Conservation (phyloP, 2,113 vertebrate species). For the Gymnarchus niloticus region DNA sequence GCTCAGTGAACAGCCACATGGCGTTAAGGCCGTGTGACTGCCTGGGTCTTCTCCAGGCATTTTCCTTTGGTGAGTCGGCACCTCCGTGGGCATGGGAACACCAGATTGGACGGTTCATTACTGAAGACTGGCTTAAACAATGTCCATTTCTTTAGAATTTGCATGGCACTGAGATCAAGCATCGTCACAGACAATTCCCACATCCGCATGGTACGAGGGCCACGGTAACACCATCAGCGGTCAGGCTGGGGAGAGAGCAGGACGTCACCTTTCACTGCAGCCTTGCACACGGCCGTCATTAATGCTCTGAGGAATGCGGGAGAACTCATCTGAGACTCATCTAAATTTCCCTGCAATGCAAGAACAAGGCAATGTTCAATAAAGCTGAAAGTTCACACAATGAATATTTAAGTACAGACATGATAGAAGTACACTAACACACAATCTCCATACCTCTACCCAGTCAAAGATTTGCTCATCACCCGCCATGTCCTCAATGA, state of each 20-base stretch:
- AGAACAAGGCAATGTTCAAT: constrained; percentile 16
- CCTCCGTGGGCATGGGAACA: not conserved
- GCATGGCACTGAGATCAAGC: too few species aligned
- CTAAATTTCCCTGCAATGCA: constrained; percentile 80
- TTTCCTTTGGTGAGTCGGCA: not conserved
- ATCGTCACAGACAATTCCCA: too few species aligned
- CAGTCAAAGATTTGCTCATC: constrained; percentile 98
- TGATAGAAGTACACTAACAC: not conserved
- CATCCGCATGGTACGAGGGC: too few species aligned
- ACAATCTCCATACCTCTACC: constrained; percentile 76
- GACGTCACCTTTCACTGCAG: constrained; percentile 86
- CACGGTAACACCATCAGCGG: not conserved
- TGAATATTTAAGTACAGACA: too few species aligned
- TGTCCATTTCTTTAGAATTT: too few species aligned
- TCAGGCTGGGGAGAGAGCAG: not conserved
- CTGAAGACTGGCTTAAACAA: too few species aligned
- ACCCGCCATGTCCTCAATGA: constrained; percentile 85
- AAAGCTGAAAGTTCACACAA: not conserved
- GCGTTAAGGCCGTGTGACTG: not conserved
- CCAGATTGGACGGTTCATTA: not conserved
- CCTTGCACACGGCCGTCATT: constrained; percentile 98
- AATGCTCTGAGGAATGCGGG: constrained; percentile 94
- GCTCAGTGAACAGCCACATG: not conserved
- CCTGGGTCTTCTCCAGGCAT: not conserved
- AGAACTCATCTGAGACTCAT: constrained; percentile 92